Evolutionary conservation across 2,888 invertebrate species (phyloP), one percentile per base, ranked within the genome.

Genomic region (Drosophila setosimentum): DNA sequence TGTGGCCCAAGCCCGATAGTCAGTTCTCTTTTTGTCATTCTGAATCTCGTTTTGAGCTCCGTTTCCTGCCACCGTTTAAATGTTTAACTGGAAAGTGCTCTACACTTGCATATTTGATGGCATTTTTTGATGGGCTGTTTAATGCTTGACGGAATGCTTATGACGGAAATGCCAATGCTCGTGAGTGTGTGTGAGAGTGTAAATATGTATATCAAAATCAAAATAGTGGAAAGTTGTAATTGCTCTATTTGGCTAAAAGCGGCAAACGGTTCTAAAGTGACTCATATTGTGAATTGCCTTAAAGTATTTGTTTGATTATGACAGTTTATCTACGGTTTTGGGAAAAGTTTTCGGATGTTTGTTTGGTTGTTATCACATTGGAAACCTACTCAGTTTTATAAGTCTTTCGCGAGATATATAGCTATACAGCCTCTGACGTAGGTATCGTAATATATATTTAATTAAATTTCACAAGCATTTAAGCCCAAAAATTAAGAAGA

Each of bases 201-300:
- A 16, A 24, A 27, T n/a, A 30, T 62, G 21, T 48, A 33, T 59
- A 11, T 57, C 40, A 21, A 57, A 37, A 11, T 57, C 45, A 45
- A 45, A 45, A 53, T 65, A 77, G 60, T 77, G 67, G 78, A 81
- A 78, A 81, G 78, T 81, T 81, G 78, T 63, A 73, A 77, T 73
- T 57, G 57, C 78, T 78, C 73, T 66, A 81, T 78, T 78, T 78
- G 78, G 82, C 33, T 33, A 49, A 42, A 21, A 7, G 21, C 13
- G 11, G 54, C 18, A 55, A 54, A 59, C 37, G 6, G 27, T 51
- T 69, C 30, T 48, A 33, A 59, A 42, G 13, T 58, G 73, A 75
- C 75, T 57, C 76, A 74, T 45, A 13, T 37, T 45, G 24, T 5
- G 30, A 51, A 53, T 67, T 30, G 29, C 29, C 60, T 48, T 0